Base-by-base conservation (phyloP, 2,888 invertebrate species). In the Caradrina kadenii region DNA sequence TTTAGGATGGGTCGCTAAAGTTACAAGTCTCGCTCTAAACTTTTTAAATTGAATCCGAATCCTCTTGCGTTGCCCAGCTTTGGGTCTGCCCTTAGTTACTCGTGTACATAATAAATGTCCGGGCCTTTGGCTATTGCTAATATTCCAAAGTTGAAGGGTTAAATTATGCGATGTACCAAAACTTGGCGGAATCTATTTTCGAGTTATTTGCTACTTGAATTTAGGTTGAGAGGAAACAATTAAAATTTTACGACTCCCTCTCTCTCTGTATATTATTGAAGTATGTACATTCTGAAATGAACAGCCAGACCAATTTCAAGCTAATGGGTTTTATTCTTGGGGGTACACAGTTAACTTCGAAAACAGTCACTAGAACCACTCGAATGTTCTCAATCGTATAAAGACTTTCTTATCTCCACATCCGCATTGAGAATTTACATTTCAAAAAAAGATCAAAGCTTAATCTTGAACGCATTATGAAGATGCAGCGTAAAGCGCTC, bases 41-140 rank as follows among this genome's bases (percentile, higher is more conserved):
- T 93, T 93, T 91, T 91, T 88, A 91, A 92, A 92, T 93, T 92
- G 89, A 92, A 90, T 93, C 81, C 74, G 85, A 88, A 86, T 87
- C 85, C 88, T 83, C 77, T 67, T 71, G 76, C 68, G 66, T 65
- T 26, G 22, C 55, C 53, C 62, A 72, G 87, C 84, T 90, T 89
- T 4, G 59, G 65, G 64, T 63, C 72, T 64, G 70, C 73, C 80
- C 80, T 76, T 83, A 86, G 80, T 86, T 87, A 85, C 84, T 82
- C 85, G 82, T 85, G 80, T 90, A 89, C 89, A 89, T 91, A 89
- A 89, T 91, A 90, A 91, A 92, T 89, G 84, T 79, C 64, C 69
- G 71, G 75, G 63, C 76, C 81, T 80, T 80, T 79, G 75, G 76
- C 81, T 72, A 81, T 80, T 73, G 76, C 77, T 75, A 72, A 83